Conservation (phyloP, 2,113 vertebrate species). For the Phrynosoma blainvillii region DNA sequence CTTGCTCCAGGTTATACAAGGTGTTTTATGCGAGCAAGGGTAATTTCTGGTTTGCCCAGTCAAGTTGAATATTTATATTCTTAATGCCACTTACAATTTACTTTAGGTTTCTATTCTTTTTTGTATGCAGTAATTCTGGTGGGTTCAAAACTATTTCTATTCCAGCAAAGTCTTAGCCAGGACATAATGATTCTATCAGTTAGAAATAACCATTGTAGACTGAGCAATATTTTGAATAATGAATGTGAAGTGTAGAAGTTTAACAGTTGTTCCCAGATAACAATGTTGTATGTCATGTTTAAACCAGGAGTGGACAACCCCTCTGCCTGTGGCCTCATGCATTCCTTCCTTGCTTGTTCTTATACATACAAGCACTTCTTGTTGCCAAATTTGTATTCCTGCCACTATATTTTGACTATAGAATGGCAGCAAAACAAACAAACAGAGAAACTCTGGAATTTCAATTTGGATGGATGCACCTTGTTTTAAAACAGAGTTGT, state of each 20-base stretch:
- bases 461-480: neutral
- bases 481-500: neutral
- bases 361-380: too few species aligned
- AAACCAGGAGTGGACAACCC: too few species aligned
- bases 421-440: neutral
- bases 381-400: neutral
- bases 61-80: slow-evolving; percentile 48
- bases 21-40: slow-evolving; percentile 48
- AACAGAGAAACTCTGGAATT: neutral
- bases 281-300: neutral
- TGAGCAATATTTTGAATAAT: neutral
- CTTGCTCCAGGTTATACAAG: slow-evolving; percentile 36
- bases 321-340: too few species aligned
- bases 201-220: neutral
- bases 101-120: slow-evolving; percentile 32
- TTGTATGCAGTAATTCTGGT: slow-evolving; percentile 20
- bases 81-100: slow-evolving; percentile 45
- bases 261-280: neutral
- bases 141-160: slow-evolving; percentile 26
- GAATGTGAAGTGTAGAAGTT: neutral
- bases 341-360: too few species aligned
- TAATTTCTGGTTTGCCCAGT: slow-evolving; percentile 26
- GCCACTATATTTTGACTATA: neutral
- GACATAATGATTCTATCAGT: neutral
- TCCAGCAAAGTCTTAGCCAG: slow-evolving; percentile 6